Base-by-base conservation (phyloP, 2,888 invertebrate species). In the Pterostichus niger region DNA sequence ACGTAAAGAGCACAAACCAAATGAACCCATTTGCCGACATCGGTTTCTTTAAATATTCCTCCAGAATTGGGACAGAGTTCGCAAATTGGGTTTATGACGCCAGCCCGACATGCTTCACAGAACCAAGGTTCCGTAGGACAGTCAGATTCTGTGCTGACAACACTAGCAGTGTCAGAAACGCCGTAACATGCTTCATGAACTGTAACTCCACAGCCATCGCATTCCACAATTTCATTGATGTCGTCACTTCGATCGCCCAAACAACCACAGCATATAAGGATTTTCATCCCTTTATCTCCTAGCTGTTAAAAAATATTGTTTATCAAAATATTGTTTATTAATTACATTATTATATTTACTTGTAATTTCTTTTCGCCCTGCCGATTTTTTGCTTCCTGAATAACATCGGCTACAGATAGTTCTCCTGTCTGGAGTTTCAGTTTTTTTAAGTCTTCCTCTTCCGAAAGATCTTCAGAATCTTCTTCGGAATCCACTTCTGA, bases 111-210 rank as follows among this genome's bases (percentile, higher is more conserved):
- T 5, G 99, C 97, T 89, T 99, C 99, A 91, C 99, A 99, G 90
- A 99, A 99, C 99, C 99, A 99, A 0, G 99, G 99, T 85, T 99
- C 99, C 0, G 98, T 99, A 35, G 98, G 97, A 80, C 97, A 97
- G 0, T 98, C 95, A 11, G 98, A 98, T 85, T 96, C 96, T 33
- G 98, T 97, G 88, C 98, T 98, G 5, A 97, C 96, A 84, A 97
- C 94, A 90, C 97, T 98, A 54, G 95, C 95, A 61, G 95, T 95
- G 88, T 99, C 98, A 61, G 96, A 96, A 52, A 98, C 96, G 6
- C 98, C 98, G 90, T 99, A 98, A 88, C 98, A 99, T 85, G 97
- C 98, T 93, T 99, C 99, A 90, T 99, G 99, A 3, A 99, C 98
- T 56, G 97, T 96, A 5, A 98, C 96, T 2, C 98, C 98, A 91